Evolutionary conservation across 2,888 invertebrate genomes (phyloP), one percentile per base, ranked within the genome.

Genomic region (Ectobius pallidus): DNA sequence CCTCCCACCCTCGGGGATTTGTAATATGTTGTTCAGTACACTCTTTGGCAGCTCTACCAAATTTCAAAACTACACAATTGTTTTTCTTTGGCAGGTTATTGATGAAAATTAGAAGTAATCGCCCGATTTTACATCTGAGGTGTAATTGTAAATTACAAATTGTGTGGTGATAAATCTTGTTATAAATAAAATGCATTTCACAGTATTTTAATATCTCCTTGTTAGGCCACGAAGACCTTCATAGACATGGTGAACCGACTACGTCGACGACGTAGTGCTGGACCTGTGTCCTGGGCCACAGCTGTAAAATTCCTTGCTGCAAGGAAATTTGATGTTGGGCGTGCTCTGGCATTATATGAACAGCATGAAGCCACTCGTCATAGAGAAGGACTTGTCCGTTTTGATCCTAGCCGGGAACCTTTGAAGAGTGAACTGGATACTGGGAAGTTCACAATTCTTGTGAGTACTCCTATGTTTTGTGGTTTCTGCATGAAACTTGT

Each of bases 401-500:
- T 98, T 79, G 91, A 97, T 83, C 93, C 96, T 2, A 87, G 88
- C 77, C 88, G 89, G 79, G 94, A 95, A 80, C 94, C 95, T 1
- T 87, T 98, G 68, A 90, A 91, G 80, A 90, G 90, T 44, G 98
- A 98, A 86, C 85, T 98, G 75, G 89, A 90, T 79, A 96, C 97
- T 72, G 96, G 95, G 78, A 98, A 98, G 87, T 97, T 98, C 84
- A 97, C 97, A 77, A 92, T 98, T 82, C 86, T 98, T 90, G 95
- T 95, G 82, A 87, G 90, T 83, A 55, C 18, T 62, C 34, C 20
- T 67, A 14, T 7, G 9, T 11, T 11, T 39, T 14, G 7, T 39
- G 7, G 42, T 11, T 39, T 39, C 9, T 39, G 42, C n/a, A n/a
- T n/a, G n/a, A n/a, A n/a, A n/a, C n/a, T n/a, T n/a, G n/a, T n/a